Percentiles rank a stretch among this genome's conserved stretches.
Evolutionary conservation across 2,888 invertebrate genomes (phyloP).

Genomic region (Drosophila siamana): DNA sequence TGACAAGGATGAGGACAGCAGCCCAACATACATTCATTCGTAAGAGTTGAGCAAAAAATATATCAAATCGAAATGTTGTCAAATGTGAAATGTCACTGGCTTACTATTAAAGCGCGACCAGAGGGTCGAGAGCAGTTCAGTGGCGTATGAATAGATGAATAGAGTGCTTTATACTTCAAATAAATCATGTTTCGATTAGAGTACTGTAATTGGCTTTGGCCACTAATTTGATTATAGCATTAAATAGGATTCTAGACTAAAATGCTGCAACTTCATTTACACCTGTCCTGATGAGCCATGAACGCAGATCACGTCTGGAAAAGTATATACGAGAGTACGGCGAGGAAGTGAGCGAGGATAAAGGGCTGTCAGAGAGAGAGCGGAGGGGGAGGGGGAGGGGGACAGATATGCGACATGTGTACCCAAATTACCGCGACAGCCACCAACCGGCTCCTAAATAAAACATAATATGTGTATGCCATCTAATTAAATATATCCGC

Average conservation of each 20-base stretch:
- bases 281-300: slow-evolving; percentile 50
- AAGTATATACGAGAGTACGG: neutral
- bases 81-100: slow-evolving; percentile 34
- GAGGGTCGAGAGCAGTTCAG: too few relatives aligned
- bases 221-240: slow-evolving; percentile 27
- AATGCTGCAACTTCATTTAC: slow-evolving; percentile 53
- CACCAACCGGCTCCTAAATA: slow-evolving; percentile 44
- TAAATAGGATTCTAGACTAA: slow-evolving; percentile 31
- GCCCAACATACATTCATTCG: slow-evolving; percentile 9
- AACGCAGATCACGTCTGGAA: slow-evolving; percentile 54
- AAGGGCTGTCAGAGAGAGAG: neutral
- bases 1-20: slow-evolving; percentile 33
- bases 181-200: slow-evolving; percentile 15
- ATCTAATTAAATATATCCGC: slow-evolving; percentile 78
- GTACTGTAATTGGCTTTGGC: neutral
- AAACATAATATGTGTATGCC: slow-evolving; percentile 60
- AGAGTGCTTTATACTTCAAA: slow-evolving; percentile 1
- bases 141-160: neutral
- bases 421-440: slow-evolving; percentile 45
- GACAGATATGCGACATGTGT: slow-evolving; percentile 42
- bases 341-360: neutral
- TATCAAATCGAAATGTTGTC: slow-evolving; percentile 46
- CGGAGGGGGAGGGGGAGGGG: too few relatives aligned
- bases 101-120: neutral
- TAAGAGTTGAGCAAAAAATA: slow-evolving; percentile 9